phyloP scores from a whole-genome alignment of 30 jellyfish, hydroid and myxozoan species.

The Aurelia sp. region DNA sequence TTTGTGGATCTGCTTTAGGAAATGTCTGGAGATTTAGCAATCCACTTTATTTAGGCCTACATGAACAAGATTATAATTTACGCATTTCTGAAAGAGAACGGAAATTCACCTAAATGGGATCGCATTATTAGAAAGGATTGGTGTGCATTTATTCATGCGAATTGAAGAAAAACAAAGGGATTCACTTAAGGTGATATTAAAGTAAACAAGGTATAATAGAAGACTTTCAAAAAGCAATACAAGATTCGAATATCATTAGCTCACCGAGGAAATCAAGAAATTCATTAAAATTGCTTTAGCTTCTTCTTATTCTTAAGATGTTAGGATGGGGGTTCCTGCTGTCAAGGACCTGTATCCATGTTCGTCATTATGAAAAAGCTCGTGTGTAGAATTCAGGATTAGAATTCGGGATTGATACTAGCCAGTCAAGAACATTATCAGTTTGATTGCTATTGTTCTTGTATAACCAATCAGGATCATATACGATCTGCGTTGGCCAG shows the following conservation, averaged over 20 bases:
- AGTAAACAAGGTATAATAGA: background rate
- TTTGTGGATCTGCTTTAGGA: conserved; percentile 13
- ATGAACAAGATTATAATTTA: conserved; percentile 12
- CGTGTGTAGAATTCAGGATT: no score
- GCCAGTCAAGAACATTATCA: no score
- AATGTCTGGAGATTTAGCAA: conserved; percentile 14
- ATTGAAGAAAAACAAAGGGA: no score
- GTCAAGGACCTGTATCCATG: no score
- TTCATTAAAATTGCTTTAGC: background rate
- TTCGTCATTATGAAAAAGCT: no score
- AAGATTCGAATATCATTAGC: background rate
- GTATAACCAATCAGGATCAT: no score
- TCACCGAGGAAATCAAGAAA: conserved; percentile 16
- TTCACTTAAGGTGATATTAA: conserved; percentile 8
- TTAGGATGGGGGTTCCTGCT: no score
- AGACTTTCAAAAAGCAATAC: background rate
- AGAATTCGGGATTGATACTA: no score
- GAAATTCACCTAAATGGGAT: conserved; percentile 27
- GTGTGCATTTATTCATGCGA: background rate
- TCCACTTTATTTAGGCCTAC: conserved; percentile 16
- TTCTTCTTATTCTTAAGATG: no score
- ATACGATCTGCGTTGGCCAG: no score
- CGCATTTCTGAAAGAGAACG: conserved; percentile 12
- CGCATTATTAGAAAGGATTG: background rate
- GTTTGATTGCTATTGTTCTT: no score